phyloP scores from a whole-genome alignment of 2,888 invertebrate species.

The Diarsia rubi region DNA sequence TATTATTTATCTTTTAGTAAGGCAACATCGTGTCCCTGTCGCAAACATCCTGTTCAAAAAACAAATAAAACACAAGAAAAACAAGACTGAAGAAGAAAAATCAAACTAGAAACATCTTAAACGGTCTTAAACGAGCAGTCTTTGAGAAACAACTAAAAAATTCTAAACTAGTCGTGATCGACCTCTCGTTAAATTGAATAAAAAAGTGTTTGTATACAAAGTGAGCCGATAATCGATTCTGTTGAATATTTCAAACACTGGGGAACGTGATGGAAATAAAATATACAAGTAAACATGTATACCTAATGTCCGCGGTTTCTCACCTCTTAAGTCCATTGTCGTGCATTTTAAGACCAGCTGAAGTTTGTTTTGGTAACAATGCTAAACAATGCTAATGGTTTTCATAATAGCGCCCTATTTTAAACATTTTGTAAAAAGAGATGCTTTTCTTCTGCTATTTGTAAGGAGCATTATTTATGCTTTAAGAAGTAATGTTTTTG shows the following conservation, averaged over 20 bases:
- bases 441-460: conserved; percentile 50
- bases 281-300: conserved; percentile 55
- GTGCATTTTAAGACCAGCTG: conserved; percentile 74
- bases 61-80: conserved; percentile 25
- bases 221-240: conserved; percentile 87
- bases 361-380: conserved; percentile 76
- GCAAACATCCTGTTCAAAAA: conserved; percentile 3
- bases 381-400: conserved; percentile 75
- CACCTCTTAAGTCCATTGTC: conserved; percentile 74
- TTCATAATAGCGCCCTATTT: conserved; percentile 73
- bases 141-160: conserved; percentile 63
- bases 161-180: conserved; percentile 70
- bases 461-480: conserved; percentile 29
- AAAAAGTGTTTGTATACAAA: conserved; percentile 87
- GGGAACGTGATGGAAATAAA: conserved; percentile 84
- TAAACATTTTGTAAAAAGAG: conserved; percentile 60
- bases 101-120: conserved; percentile 38
- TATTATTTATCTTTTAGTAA: neutral
- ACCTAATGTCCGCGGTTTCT: conserved; percentile 65
- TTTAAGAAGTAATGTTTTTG: conserved; percentile 12
- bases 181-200: conserved; percentile 82
- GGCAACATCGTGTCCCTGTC: neutral
- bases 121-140: conserved; percentile 49
- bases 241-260: conserved; percentile 87
- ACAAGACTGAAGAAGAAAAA: conserved; percentile 33